Evolutionary conservation across 1,140 invertebrate genomes (phyloP), one percentile per base, ranked within the genome.

Genomic region (Cyclargus thomasi): DNA sequence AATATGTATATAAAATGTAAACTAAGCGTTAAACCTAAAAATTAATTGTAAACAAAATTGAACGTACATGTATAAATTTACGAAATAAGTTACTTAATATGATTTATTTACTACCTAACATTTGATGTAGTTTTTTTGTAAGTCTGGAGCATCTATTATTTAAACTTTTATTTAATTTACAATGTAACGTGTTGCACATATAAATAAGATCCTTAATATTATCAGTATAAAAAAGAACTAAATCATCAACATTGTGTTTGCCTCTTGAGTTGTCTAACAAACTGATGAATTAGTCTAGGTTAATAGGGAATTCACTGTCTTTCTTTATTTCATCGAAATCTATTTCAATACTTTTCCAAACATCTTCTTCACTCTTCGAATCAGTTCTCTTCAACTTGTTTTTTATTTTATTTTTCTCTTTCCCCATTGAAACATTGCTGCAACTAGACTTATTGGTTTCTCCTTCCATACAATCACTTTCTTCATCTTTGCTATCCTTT

Each of bases 31-130:
- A n/a, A n/a, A n/a, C n/a, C n/a, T n/a, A n/a, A n/a, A n/a, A n/a
- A n/a, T n/a, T n/a, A n/a, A n/a, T n/a, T n/a, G n/a, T n/a, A n/a
- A n/a, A n/a, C n/a, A n/a, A n/a, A n/a, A n/a, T n/a, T n/a, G n/a
- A n/a, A n/a, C n/a, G n/a, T n/a, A n/a, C n/a, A n/a, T n/a, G n/a
- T n/a, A n/a, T n/a, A n/a, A 29, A 6, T 6, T 2, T 29, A 29
- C 23, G 6, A 29, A 29, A 2, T 29, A 6, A 3, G 2, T 29
- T 29, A 74, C 83, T 88, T 74, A 85, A 82, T 86, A 75, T 18
- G 65, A 36, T 16, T 36, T 70, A 17, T 67, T 11, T 53, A 47
- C 36, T 14, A 68, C 47, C 47, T 53, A 47, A 47, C 16, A 55
- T 39, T 39, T 39, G 36, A 39, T 39, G 36, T 8, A 39, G 36